Conservation (phyloP, 1,140 invertebrate genomes). For the Aphelenchoides besseyi region DNA sequence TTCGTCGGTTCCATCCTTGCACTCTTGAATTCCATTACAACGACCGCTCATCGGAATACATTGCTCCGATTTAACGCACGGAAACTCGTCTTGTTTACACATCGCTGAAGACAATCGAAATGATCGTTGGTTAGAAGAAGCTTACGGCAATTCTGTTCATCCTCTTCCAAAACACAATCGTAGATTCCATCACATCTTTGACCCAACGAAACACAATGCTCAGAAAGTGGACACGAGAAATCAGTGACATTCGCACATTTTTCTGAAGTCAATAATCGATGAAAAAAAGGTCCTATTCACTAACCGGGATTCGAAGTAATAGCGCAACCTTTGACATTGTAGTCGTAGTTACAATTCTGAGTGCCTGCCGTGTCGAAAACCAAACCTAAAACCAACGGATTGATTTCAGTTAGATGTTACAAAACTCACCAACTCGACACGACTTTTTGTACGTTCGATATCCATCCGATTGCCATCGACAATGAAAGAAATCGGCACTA, state of each 20-base stretch:
- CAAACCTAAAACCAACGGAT: conserved; percentile 40
- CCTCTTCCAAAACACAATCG: conserved; percentile 61
- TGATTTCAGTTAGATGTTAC: no score
- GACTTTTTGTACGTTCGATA: conserved; percentile 56
- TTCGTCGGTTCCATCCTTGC: conserved; percentile 59
- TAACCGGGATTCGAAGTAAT: conserved; percentile 39
- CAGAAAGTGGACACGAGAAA: conserved; percentile 57
- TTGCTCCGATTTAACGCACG: conserved; percentile 57
- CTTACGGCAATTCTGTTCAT: conserved; percentile 62
- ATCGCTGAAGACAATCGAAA: conserved; percentile 49
- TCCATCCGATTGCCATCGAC: conserved; percentile 60
- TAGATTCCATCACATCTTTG: conserved; percentile 58
- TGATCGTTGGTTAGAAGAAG: not conserved
- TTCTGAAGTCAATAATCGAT: conserved; percentile 25
- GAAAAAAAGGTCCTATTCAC: not conserved
- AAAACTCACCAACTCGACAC: conserved; percentile 45
- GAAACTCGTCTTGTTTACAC: conserved; percentile 55
- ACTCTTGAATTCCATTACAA: conserved; percentile 58
- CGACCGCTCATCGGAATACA: conserved; percentile 55
- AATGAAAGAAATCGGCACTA: conserved; percentile 59
- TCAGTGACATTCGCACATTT: conserved; percentile 53
- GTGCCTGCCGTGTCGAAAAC: conserved; percentile 58
- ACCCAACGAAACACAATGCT: conserved; percentile 50
- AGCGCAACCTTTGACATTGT: conserved; percentile 60
- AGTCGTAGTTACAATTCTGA: conserved; percentile 62